phyloP scores from a whole-genome alignment of 2,113 vertebrate genomes.

The Talpa occidentalis region DNA sequence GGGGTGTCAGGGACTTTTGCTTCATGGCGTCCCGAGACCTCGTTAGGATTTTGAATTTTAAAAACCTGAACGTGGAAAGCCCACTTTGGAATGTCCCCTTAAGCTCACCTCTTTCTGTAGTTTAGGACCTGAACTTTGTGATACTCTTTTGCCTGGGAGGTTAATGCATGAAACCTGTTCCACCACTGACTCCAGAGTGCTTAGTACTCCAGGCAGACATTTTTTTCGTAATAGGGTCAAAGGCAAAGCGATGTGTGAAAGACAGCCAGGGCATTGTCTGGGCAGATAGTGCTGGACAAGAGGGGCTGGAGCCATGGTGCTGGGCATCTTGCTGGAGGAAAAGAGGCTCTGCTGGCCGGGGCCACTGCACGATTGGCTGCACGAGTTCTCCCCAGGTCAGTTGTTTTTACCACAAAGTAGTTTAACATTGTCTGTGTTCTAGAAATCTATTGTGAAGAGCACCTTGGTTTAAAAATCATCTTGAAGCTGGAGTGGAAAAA shows the following conservation, averaged over 20 bases:
- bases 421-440: neutral
- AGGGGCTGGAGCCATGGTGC: too few relatives aligned
- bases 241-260: neutral
- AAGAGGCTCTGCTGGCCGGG: neutral
- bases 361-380: neutral
- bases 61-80: neutral
- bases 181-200: neutral
- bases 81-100: neutral
- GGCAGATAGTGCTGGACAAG: neutral
- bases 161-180: neutral
- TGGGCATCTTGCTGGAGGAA: neutral
- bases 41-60: constrained; percentile 24
- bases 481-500: neutral
- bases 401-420: neutral
- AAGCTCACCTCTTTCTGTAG: neutral
- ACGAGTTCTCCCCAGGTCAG: neutral
- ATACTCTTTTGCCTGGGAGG: neutral
- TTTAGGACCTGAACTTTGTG: neutral
- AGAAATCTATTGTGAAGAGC: neutral
- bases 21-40: neutral
- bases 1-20: neutral
- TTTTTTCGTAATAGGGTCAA: neutral
- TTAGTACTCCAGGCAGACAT: neutral
- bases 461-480: constrained; percentile 35
- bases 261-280: neutral